A percentile compares a stretch with the other conserved stretches of the same genome.
These are phyloP conservation scores for Plecotus auritus DNA, from an alignment of 2,113 vertebrate genomes.

Conservation along the genomic window DNA sequence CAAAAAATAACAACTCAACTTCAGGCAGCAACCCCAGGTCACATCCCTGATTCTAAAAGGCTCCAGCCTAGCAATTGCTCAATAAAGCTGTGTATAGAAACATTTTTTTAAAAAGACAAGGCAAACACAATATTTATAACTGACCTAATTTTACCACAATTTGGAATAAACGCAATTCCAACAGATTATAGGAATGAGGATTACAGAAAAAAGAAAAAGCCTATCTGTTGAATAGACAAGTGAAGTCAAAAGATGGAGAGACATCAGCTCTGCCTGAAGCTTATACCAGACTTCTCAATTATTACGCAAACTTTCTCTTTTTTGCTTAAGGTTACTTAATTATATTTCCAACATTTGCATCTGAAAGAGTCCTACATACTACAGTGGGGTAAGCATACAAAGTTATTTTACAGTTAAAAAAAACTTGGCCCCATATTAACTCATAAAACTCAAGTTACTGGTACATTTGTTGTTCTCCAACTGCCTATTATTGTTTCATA, in stretches of 20 bases:
- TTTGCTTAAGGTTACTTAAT: background rate
- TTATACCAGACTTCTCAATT: background rate
- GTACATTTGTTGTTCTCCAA: slow-evolving; percentile 3
- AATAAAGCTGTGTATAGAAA: background rate
- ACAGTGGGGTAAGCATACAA: background rate
- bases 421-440: background rate
- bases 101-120: slow-evolving; percentile 3
- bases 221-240: background rate
- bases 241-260: background rate
- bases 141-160: background rate
- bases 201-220: background rate
- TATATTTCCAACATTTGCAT: slow-evolving; percentile 11
- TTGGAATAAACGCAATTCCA: slow-evolving; percentile 21
- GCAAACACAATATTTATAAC: background rate
- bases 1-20: background rate
- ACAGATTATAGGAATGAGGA: background rate
- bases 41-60: background rate
- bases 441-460: background rate
- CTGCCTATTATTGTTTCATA: background rate
- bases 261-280: background rate
- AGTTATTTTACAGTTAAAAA: slow-evolving; percentile 18
- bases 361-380: background rate
- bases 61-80: background rate
- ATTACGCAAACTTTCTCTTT: background rate
- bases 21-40: background rate